Evolutionary conservation across 2,888 invertebrate genomes (phyloP), one percentile per base, ranked within the genome.

Genomic region (Limnephilus rhombicus): DNA sequence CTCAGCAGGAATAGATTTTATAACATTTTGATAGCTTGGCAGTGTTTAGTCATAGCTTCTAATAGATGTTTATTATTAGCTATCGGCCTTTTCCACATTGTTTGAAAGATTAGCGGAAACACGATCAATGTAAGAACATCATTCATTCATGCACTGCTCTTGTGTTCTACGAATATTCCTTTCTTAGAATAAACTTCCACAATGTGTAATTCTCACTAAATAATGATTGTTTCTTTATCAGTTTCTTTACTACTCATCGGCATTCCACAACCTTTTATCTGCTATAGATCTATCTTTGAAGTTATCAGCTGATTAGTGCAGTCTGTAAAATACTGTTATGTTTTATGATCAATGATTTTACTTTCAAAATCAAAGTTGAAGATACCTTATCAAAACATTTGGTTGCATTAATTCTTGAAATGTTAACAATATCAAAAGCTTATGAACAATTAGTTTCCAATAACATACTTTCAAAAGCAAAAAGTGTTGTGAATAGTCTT

Each of bases 21-120:
- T 68, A 68, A 68, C 68, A n/a, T 68, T 90, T 90, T 90, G 34
- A 53, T 90, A 85, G 68, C n/a, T 68, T 87, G 53, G 24, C 53
- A 87, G 87, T 29, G 85, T 92, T 91, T 88, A 88, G 91, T 93
- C 92, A 91, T 92, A 80, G 83, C 92, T 90, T 89, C 37, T 80
- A 92, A 92, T 93, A 92, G 92, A 92, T 80, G 68, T 91, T 90
- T 92, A 93, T 92, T 93, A 68, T 92, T 93, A 93, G 92, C 80
- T 34, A 83, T 89, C 49, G 37, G 89, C 83, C 88, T 81, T 91
- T 87, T 90, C 37, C 90, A 24, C 82, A 90, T 90, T 81, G 90
- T 90, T 81, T 41, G 81, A 41, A 90, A 90, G 41, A 89, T 89
- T 82, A 90, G 15, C 82, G 83, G 85, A 80, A 80, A 80, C 80